Percentiles rank a stretch among this genome's conserved stretches.
phyloP scores from a whole-genome alignment of 2,113 vertebrate genomes.

The Protomyctophum bolini region DNA sequence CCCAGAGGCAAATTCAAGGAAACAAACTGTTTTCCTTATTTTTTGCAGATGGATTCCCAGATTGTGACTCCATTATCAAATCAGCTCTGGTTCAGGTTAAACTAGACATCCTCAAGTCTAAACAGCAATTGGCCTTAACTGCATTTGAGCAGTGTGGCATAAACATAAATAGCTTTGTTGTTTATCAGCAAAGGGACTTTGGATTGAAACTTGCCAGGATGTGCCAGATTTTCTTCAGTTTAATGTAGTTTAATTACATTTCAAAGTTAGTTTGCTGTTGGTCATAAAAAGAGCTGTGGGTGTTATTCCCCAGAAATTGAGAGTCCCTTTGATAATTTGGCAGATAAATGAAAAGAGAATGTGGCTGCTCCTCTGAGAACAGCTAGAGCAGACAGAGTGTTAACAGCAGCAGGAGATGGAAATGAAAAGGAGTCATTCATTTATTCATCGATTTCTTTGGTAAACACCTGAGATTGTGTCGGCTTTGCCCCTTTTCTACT shows the following conservation, averaged over 20 bases:
- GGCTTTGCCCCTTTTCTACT: slow-evolving; percentile 13
- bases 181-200: too few species aligned
- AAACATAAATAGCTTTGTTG: too few species aligned
- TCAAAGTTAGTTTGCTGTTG: background rate
- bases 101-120: too few species aligned
- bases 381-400: slow-evolving; percentile 25
- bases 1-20: too few species aligned
- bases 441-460: slow-evolving; percentile 52
- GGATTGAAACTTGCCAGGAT: too few species aligned
- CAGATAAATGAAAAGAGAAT: slow-evolving; percentile 31
- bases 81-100: background rate
- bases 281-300: background rate
- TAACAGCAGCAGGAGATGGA: slow-evolving; percentile 30
- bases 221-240: too few species aligned
- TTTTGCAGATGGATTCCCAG: too few species aligned
- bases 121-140: too few species aligned
- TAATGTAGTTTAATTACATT: background rate
- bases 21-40: too few species aligned
- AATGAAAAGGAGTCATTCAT: slow-evolving; percentile 46
- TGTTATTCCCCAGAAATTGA: background rate
- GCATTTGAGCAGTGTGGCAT: too few species aligned
- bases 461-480: slow-evolving; percentile 38
- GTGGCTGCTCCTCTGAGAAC: slow-evolving; percentile 45
- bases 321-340: slow-evolving; percentile 37
- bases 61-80: background rate